Evolutionary conservation across 2,797 vertebrate species (phyloP).

Genomic region (Coilia nasus): DNA sequence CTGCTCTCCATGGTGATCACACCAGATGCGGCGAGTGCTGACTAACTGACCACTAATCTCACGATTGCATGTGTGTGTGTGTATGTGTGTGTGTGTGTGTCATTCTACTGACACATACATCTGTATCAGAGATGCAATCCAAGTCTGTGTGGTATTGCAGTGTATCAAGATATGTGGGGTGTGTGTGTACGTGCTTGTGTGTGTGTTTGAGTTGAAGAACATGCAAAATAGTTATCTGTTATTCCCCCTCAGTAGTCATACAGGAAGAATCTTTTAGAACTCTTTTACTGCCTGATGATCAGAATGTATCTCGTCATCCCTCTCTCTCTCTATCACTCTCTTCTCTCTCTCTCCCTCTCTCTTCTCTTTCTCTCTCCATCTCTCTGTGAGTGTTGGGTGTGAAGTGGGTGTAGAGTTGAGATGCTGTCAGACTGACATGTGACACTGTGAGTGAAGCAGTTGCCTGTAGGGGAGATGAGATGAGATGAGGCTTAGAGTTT

Average conservation of each 20-base stretch:
- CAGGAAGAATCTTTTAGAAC: neutral
- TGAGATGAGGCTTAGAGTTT: no score
- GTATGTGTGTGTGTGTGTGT: neutral
- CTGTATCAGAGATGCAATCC: neutral
- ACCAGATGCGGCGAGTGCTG: neutral
- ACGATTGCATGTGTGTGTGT: neutral
- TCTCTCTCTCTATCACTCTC: neutral
- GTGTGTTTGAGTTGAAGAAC: neutral
- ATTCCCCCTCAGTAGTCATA: neutral
- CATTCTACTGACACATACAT: neutral
- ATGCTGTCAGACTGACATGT: no score
- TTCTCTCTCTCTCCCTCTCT: neutral
- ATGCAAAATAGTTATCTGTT: neutral
- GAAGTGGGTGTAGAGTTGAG: no score
- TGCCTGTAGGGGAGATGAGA: no score
- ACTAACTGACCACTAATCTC: slow-evolving; percentile 20
- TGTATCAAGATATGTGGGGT: neutral
- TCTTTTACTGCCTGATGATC: no score
- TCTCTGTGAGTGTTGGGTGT: no score
- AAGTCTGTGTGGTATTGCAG: neutral
- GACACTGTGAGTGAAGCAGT: no score
- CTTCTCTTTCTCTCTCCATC: no score
- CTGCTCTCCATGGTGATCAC: slow-evolving; percentile 42
- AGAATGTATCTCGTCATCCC: neutral
- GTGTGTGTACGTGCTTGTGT: neutral